These are phyloP conservation scores for Eriosoma lanigerum DNA, from an alignment of 1,140 invertebrate genomes.

Conservation along the genomic window DNA sequence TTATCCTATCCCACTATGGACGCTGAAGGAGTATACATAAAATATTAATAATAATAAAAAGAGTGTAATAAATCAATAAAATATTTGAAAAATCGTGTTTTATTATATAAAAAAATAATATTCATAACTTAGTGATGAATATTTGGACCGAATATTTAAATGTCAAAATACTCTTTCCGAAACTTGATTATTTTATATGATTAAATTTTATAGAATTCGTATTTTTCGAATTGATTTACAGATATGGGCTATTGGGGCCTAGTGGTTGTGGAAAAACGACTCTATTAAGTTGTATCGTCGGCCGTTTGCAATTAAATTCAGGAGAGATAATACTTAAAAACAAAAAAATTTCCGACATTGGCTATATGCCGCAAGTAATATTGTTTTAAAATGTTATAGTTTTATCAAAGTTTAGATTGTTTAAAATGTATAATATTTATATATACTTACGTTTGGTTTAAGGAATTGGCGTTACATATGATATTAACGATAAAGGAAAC, in stretches of 20 bases:
- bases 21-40: no score
- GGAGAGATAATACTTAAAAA: conserved; percentile 76
- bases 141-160: no score
- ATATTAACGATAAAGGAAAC: conserved; percentile 86
- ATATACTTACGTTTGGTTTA: conserved; percentile 47
- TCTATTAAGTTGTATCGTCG: conserved; percentile 82
- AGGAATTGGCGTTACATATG: conserved; percentile 83
- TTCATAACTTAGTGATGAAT: no score
- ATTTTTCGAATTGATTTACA: no score
- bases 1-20: no score
- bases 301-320: conserved; percentile 74
- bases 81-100: no score
- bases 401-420: neutral
- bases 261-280: conserved; percentile 86
- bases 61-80: no score
- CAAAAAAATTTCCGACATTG: conserved; percentile 78
- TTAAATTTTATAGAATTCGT: no score
- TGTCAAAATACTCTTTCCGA: no score
- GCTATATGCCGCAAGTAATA: conserved; percentile 64
- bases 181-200: no score
- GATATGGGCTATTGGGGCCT: conserved; percentile 84
- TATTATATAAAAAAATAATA: no score
- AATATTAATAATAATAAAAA: no score
- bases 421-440: neutral
- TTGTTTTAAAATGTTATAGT: neutral